Evolutionary conservation across 2,113 vertebrate genomes (phyloP).

Genomic region (Eulemur macaco): DNA sequence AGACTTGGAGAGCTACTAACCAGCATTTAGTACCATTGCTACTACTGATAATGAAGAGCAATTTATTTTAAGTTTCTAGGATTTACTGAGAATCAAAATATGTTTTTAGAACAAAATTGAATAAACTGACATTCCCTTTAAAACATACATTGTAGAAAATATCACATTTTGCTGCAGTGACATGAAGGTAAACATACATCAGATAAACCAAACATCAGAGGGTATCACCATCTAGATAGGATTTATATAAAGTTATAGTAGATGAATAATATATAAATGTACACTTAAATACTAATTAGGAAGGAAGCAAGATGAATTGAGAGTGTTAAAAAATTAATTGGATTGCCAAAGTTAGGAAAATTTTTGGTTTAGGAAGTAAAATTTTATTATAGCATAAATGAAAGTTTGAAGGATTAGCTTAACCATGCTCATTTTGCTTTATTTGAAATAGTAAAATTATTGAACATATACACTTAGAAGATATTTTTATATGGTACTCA

Average conservation of each 20-base stretch:
- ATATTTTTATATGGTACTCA: not conserved
- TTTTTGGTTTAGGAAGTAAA: not conserved
- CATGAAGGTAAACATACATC: not conserved
- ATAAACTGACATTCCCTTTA: not conserved
- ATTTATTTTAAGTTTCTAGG: not conserved
- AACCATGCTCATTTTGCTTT: not conserved
- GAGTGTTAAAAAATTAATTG: not conserved
- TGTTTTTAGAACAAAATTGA: not conserved
- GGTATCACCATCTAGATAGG: not conserved
- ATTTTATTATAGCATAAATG: not conserved
- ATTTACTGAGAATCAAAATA: not conserved
- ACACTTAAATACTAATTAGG: not conserved
- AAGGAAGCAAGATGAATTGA: not conserved
- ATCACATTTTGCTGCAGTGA: not conserved
- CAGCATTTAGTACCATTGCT: not conserved
- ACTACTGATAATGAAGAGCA: not conserved
- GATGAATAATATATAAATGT: constrained; percentile 2
- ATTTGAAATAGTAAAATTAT: constrained; percentile 25
- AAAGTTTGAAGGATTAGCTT: not conserved
- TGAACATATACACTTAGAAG: not conserved
- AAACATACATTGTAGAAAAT: not conserved
- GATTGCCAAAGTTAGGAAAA: not conserved
- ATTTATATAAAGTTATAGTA: not conserved
- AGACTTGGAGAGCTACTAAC: not conserved
- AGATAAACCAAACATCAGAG: not conserved